Conservation (phyloP, 2,113 vertebrate species). For the Ceuthmochares aereus region DNA sequence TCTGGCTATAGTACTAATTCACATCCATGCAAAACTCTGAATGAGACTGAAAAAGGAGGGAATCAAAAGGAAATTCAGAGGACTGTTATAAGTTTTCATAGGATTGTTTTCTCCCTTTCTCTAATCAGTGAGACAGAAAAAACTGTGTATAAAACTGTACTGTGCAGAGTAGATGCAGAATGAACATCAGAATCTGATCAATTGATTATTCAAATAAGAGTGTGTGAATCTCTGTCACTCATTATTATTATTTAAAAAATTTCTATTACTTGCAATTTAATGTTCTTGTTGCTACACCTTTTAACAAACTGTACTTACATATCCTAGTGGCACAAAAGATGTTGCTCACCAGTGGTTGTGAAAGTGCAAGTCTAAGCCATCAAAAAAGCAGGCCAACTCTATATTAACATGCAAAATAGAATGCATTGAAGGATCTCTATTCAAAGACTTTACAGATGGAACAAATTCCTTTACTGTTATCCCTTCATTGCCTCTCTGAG, state of each 20-base stretch:
- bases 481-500: neutral
- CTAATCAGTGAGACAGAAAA: neutral
- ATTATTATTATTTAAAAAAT: neutral
- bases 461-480: neutral
- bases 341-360: neutral
- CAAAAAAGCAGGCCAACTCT: rapidly evolving
- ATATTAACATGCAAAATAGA: neutral
- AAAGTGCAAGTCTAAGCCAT: neutral
- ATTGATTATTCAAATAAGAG: neutral
- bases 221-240: neutral
- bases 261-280: neutral
- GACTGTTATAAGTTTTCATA: neutral
- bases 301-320: neutral
- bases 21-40: neutral
- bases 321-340: neutral
- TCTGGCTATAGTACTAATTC: neutral
- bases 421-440: neutral
- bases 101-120: neutral
- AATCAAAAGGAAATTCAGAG: neutral
- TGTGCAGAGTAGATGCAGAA: neutral
- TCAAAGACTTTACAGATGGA: neutral
- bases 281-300: neutral
- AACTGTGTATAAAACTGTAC: rapidly evolving
- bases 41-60: neutral
- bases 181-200: neutral